These are phyloP conservation scores for Drosophila asahinai DNA, from an alignment of 1,140 invertebrate species.

Conservation along the genomic window DNA sequence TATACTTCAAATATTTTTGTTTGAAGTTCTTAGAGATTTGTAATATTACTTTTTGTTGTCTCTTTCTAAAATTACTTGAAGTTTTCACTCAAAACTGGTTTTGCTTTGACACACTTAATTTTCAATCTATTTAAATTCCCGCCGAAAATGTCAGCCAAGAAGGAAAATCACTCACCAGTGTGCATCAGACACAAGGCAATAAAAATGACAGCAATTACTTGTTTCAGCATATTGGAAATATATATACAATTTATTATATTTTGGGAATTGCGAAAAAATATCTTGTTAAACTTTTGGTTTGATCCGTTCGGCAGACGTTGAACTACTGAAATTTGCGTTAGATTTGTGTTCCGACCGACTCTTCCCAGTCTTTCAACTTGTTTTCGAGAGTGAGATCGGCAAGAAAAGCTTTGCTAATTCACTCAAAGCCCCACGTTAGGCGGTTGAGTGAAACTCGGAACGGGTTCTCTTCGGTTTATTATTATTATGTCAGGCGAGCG, in stretches of 20 bases:
- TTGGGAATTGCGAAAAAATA: neutral
- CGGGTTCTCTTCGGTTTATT: slow-evolving; percentile 53
- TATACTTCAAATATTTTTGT: neutral
- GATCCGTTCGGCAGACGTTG: slow-evolving; percentile 48
- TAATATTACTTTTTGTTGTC: neutral
- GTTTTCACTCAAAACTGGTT: slow-evolving; percentile 51
- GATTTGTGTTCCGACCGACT: slow-evolving; percentile 10
- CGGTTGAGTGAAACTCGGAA: slow-evolving; percentile 69
- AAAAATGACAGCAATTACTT: slow-evolving; percentile 55
- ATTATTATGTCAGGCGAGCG: slow-evolving; percentile 26
- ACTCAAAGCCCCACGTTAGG: slow-evolving; percentile 32
- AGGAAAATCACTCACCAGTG: slow-evolving; percentile 53
- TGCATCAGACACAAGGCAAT: slow-evolving; percentile 66
- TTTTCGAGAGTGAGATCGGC: slow-evolving; percentile 17
- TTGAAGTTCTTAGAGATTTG: neutral
- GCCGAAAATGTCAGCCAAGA: neutral
- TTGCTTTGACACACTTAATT: slow-evolving; percentile 25
- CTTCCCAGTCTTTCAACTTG: slow-evolving; percentile 11
- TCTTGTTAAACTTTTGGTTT: slow-evolving; percentile 10
- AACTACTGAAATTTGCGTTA: slow-evolving; percentile 63
- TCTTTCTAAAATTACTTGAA: neutral
- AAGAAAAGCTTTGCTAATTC: slow-evolving; percentile 35
- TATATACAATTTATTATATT: no score
- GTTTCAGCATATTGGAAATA: slow-evolving; percentile 50
- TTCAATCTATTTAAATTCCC: neutral